Evolutionary conservation across 2,797 vertebrate species (phyloP).

Genomic region (Sebastes baramenuke): DNA sequence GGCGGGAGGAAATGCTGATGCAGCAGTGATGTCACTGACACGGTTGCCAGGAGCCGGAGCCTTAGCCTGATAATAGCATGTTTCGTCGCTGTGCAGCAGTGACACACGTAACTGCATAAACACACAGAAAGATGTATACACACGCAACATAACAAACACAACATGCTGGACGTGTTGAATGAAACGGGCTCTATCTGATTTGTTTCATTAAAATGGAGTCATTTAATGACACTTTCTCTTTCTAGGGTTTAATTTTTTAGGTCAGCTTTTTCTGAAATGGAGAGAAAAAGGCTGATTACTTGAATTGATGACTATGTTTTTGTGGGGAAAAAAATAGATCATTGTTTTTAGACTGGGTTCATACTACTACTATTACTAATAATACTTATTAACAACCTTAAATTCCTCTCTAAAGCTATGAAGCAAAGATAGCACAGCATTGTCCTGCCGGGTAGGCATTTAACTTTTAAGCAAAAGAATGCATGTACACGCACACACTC

Average conservation of each 20-base stretch:
- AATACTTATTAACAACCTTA: background rate
- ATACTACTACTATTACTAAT: background rate
- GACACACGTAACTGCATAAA: constrained; percentile 34
- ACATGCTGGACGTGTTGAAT: background rate
- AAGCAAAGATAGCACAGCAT: background rate
- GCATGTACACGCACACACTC: background rate
- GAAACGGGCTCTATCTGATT: background rate
- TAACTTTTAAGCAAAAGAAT: background rate
- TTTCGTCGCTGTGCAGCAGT: constrained; percentile 23
- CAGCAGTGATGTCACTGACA: constrained; percentile 60
- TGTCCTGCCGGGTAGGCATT: background rate
- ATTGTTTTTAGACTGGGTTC: background rate
- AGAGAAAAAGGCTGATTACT: background rate
- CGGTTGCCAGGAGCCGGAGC: constrained; percentile 39
- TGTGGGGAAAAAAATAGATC: background rate
- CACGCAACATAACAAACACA: background rate
- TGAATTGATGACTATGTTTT: background rate
- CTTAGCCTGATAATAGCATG: constrained; percentile 56
- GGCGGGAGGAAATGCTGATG: constrained; percentile 61
- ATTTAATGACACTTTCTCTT: background rate
- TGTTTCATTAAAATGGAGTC: background rate
- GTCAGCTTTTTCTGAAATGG: background rate
- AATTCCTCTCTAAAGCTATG: background rate
- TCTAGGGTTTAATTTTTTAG: background rate
- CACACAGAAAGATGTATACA: constrained; percentile 21